Base-by-base conservation (phyloP, 2,113 vertebrate genomes). In the Neofelis nebulosa region DNA sequence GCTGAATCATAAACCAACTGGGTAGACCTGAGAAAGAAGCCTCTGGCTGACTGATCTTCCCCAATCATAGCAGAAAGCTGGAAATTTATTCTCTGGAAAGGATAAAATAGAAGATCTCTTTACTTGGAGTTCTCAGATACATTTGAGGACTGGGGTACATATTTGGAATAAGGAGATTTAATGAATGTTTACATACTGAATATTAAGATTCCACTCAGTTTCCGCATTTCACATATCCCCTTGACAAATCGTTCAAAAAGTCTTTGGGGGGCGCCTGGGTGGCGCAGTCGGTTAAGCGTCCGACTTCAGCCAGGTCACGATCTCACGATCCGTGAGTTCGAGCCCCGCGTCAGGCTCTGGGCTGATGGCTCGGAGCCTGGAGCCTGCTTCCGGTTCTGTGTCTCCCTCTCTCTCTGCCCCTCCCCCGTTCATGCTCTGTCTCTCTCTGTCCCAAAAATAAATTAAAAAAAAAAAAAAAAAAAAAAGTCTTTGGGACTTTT, bases 21-120 rank as follows among this genome's bases (percentile, higher is more conserved):
- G 14, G 11, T 86, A 90, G 83, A 96, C 3, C 45, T 94, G 45
- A 89, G 68, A 95, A 95, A 66, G 45, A 90, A 66, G 7, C 25
- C 33, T 92, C 29, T n/a, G n/a, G 33, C 27, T 87, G 61, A 27
- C 33, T 85, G 16, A 33, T 15, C 1, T 36, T 92, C 25, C 66
- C 61, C 31, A 85, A 0, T 63, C 38, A 8, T 85, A 89, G 63
- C 19, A 91, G 55, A 91, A 89, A 96, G 83, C 15, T 94, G 69
- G 82, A 95, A 23, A 65, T 66, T 65, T 83, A 52, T 82, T 96
- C 38, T 86, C 76, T 92, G 36, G 19, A 79, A 92, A 96, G 68
- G 14, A 50, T 87, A 66, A 96, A 94, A 76, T 19, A 74, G 36
- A 97, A 83, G 33, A 38, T 92, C n/a, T 85, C 52, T 92, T 27